These are phyloP conservation scores for Dyspetes luteomarginatus DNA, from an alignment of 2,888 invertebrate genomes.

Conservation along the genomic window DNA sequence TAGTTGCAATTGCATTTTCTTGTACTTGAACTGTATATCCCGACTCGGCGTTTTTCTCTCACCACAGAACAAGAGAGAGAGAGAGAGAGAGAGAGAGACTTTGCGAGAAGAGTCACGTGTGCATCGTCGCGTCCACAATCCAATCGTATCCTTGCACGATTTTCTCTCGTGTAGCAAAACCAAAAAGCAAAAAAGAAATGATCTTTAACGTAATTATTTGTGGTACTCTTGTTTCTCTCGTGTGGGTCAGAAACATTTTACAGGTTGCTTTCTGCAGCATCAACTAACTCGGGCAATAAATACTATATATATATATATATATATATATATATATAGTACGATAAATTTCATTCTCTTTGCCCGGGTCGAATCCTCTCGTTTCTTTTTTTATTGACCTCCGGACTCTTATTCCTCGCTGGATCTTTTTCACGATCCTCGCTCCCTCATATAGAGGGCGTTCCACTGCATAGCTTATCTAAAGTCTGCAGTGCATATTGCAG, in stretches of 20 bases:
- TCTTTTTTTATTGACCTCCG: conserved; percentile 16
- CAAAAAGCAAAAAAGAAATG: conserved; percentile 3
- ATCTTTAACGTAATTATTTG: conserved; percentile 49
- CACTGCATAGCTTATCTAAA: too few species aligned
- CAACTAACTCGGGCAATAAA: neutral
- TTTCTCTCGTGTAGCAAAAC: neutral
- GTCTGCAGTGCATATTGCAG: conserved; percentile 6
- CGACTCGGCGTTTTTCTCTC: too few species aligned
- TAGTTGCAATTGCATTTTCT: conserved; percentile 17
- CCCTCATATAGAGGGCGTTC: too few species aligned
- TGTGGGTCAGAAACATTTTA: conserved; percentile 32
- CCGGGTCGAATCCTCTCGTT: conserved; percentile 18
- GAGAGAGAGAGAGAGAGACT: neutral
- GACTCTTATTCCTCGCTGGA: conserved; percentile 5
- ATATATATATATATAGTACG: conserved; percentile 4
- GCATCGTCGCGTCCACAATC: neutral
- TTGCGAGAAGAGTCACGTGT: conserved; percentile 1
- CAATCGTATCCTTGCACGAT: neutral
- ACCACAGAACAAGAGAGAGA: too few species aligned
- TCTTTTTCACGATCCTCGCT: neutral
- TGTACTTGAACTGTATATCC: neutral
- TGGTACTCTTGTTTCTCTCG: conserved; percentile 21
- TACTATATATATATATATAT: too few species aligned
- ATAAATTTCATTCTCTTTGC: conserved; percentile 38
- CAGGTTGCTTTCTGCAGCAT: neutral